Evolutionary conservation across 2,888 invertebrate species (phyloP), one percentile per base, ranked within the genome.

Genomic region (Morpho helenor): DNA sequence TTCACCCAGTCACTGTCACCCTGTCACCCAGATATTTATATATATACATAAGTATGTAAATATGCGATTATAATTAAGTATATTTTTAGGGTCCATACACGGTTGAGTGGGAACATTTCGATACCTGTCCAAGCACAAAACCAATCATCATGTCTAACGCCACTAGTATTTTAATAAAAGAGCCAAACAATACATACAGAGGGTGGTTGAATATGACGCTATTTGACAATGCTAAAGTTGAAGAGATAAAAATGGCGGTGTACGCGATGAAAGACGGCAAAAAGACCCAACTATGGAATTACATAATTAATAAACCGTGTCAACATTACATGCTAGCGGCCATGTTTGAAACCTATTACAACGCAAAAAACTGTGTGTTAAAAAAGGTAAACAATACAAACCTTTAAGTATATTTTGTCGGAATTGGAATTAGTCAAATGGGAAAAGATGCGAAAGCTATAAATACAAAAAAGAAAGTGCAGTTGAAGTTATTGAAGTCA

Each of bases 81-180:
- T 51, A 7, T 48, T 64, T 54, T 22, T 61, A 80, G 79, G 80
- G 79, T 39, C 76, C 75, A 0, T 80, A 69, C 31, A 63, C 59
- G 39, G 58, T 69, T 0, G 68, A 65, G 40, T 75, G 69, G 68
- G 65, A 68, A 3, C 64, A 69, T 9, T 73, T 68, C 10, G 67
- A 69, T 3, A 3, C 48, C 5, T 81, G 80, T 22, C 65, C 66
- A 3, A 79, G 78, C 4, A 78, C 79, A 3, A 78, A 78, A 47
- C 47, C 68, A 2, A 65, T 56, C 3, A 73, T 78, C 54, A 44
- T 71, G 23, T 68, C 77, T 0, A 49, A 52, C 1, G 63, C 65
- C n/a, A 53, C 61, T 0, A 63, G 65, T 0, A 49, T 62, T 3
- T 44, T 69, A 7, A 2, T 69, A 0, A 49, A 61, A 7, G 56